Conservation (phyloP, 53 echinoderm and acorn worm genomes). For the Crossaster papposus region DNA sequence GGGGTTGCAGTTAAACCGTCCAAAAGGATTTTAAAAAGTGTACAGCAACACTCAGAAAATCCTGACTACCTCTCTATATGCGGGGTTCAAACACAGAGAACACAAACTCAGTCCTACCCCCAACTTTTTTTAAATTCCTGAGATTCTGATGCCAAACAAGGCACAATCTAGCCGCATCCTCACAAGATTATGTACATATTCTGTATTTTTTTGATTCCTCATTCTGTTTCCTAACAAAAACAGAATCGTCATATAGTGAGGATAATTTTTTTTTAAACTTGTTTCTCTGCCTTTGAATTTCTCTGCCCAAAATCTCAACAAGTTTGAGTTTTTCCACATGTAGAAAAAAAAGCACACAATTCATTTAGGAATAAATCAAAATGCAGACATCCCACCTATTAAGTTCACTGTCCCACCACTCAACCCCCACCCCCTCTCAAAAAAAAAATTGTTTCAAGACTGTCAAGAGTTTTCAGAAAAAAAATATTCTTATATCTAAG, state of each 20-base stretch:
- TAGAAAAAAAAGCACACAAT: too few relatives aligned
- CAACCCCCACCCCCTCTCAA: too few relatives aligned
- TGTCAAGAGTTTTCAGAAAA: neutral
- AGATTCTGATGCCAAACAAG: constrained; percentile 38
- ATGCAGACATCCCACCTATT: too few relatives aligned
- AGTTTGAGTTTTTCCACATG: too few relatives aligned
- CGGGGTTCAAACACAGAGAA: neutral
- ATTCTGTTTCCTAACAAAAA: neutral
- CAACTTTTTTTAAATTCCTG: constrained; percentile 39
- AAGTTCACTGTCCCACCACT: too few relatives aligned
- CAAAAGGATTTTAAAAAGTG: too few relatives aligned
- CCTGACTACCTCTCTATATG: neutral
- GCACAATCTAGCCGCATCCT: constrained; percentile 14
- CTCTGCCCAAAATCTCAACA: too few relatives aligned
- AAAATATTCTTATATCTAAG: neutral
- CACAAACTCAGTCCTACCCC: neutral
- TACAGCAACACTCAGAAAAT: too few relatives aligned
- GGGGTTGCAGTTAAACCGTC: too few relatives aligned
- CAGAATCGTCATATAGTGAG: neutral
- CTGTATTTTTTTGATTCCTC: neutral
- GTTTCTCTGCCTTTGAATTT: too few relatives aligned
- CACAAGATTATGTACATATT: constrained; percentile 2
- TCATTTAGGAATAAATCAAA: too few relatives aligned
- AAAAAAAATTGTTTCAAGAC: too few relatives aligned
- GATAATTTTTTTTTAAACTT: neutral